Base-by-base conservation (phyloP, 1,140 invertebrate genomes). In the Aphelinus certus region DNA sequence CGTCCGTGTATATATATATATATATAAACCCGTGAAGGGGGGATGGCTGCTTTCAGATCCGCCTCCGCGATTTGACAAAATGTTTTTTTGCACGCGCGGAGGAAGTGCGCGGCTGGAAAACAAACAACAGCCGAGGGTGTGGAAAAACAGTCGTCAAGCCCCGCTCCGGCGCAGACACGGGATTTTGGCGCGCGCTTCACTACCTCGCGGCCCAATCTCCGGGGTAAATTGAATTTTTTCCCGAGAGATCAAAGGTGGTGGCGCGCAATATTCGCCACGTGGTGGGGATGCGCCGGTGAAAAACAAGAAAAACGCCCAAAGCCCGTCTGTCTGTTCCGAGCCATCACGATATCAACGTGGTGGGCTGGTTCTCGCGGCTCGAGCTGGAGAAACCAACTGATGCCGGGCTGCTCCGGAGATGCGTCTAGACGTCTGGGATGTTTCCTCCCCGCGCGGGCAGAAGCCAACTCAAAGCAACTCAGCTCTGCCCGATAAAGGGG, bases 201-300 rank as follows among this genome's bases (percentile, higher is more conserved):
- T 85, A 80, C 78, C 76, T 70, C 82, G 78, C 79, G 77, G 79
- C 79, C 81, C 84, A 87, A 87, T 86, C 84, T 86, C 81, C 78
- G 78, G 47, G 76, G 81, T 80, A 84, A 87, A 87, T 87, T 87
- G 83, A 86, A 87, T 87, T 87, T 84, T 86, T 85, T 83, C 81
- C 79, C 51, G 49, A 9, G 73, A 86, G 84, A 86, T 86, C 85
- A 87, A 87, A 87, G 73, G 60, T 10, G 4, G 26, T 47, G 26
- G 84, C 81, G 76, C 69, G 76, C 79, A 81, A 84, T 83, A 83
- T 82, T 82, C 74, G 71, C 76, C 67, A 77, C 73, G 72, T 78
- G 74, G 75, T 53, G 51, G 4, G 26, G 26, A 49, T 69, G 43
- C 56, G 45, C 66, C 66, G 66, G 57, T 57, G 47, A 57, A 47